A percentile compares a stretch with the other conserved stretches of the same genome.
Evolutionary conservation across 2,113 vertebrate species (phyloP).

Genomic region (Phyllostomus hastatus): DNA sequence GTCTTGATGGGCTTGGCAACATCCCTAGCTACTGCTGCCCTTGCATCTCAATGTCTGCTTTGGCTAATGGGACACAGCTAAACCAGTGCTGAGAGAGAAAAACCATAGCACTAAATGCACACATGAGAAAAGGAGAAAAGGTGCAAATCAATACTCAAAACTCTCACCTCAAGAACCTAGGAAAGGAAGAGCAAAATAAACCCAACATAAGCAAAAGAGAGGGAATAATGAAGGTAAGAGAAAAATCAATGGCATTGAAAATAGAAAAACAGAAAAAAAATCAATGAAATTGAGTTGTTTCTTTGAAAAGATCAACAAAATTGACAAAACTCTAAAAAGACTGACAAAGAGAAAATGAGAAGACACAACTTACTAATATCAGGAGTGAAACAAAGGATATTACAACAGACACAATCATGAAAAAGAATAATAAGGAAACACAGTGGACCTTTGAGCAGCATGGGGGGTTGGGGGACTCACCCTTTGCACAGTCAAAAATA

Average conservation of each 20-base stretch:
- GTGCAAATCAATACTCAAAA: too few species aligned
- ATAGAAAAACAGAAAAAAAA: background rate
- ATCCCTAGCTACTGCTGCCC: too few species aligned
- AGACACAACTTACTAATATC: background rate
- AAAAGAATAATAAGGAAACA: background rate
- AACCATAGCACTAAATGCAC: too few species aligned
- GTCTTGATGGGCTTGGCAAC: background rate
- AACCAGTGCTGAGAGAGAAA: background rate
- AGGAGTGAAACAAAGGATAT: background rate
- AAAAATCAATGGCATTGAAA: too few species aligned
- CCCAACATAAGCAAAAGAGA: too few species aligned
- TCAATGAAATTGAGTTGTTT: background rate
- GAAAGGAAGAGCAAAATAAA: too few species aligned
- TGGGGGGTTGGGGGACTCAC: background rate
- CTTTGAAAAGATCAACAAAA: background rate
- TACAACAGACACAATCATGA: background rate
- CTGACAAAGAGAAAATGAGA: background rate
- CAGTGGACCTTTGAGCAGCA: background rate
- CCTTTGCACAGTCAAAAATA: background rate
- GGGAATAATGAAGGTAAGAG: too few species aligned
- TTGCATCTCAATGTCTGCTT: background rate
- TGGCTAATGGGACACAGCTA: background rate
- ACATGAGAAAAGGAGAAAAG: too few species aligned
- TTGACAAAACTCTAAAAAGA: background rate
- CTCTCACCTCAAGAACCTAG: too few species aligned